Conservation (phyloP, 2,113 vertebrate genomes). For the Sceloporus undulatus region DNA sequence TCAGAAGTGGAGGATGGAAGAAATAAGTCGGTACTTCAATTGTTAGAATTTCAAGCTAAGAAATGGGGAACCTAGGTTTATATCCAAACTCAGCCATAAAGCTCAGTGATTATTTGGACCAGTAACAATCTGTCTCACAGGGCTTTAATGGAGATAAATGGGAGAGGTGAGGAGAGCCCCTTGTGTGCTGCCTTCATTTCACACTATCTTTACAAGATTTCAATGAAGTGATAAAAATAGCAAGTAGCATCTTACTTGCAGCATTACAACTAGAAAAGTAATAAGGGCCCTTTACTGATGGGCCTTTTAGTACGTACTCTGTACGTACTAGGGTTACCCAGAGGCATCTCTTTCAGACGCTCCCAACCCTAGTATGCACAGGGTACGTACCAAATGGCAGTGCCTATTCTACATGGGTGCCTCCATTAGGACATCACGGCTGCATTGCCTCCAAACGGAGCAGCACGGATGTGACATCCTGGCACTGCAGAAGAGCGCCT, state of each 20-base stretch:
- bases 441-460: no score
- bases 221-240: neutral
- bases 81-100: neutral
- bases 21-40: no score
- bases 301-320: no score
- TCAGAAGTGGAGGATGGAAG: no score
- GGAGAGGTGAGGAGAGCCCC: neutral
- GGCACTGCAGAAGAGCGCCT: no score
- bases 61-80: neutral
- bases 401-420: no score
- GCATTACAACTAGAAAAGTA: neutral
- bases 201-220: neutral
- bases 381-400: no score
- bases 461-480: no score
- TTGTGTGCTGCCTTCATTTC: neutral
- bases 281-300: neutral
- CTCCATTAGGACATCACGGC: no score
- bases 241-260: neutral
- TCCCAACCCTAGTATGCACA: no score
- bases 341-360: no score
- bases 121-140: neutral
- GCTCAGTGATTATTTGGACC: neutral
- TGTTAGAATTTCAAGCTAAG: neutral
- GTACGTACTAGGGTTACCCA: no score
- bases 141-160: neutral